Evolutionary conservation across 1,140 invertebrate species (phyloP), one percentile per base, ranked within the genome.

Genomic region (Rhagoletis pomonella): DNA sequence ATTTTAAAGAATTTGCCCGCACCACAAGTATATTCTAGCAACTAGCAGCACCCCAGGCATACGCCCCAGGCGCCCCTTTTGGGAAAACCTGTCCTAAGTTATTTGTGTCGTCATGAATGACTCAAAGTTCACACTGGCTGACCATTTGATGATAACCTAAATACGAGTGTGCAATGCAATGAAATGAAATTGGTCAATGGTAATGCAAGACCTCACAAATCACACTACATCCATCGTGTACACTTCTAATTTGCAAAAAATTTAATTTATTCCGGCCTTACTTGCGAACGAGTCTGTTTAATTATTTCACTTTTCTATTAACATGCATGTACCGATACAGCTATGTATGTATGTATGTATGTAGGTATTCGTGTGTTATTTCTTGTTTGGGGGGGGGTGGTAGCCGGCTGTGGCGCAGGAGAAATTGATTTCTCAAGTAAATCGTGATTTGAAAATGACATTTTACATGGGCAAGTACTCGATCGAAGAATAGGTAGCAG

Each of bases 351-450:
- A 29, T 29, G 29, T 29, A 29, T 29, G 29, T 0, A n/a, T 77
- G 69, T 77, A 50, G 42, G n/a, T 81, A 55, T 55, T 55, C 50
- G 42, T 2, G 17, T 81, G 47, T 10, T n/a, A 58, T 29, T 81
- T 55, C 73, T 55, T 81, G 47, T 81, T 81, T 73, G 42, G n/a
- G 44, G n/a, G 44, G 42, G 19, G 47, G 47, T 44, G 67, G 12
- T 55, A 9, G 14, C 19, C 17, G 44, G 73, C 17, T 81, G 47
- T 55, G 73, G 47, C n/a, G 44, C 9, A 5, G 47, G 50, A 81
- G 73, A 81, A 81, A 81, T 81, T 58, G 73, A 81, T 29, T 81
- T 81, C 73, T 81, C 73, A 81, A 19, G 6, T 81, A 81, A 47
- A 3, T 81, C 73, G 73, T 81, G 73, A 81, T 81, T 55, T 19